Evolutionary conservation across 2,888 invertebrate genomes (phyloP), one percentile per base, ranked within the genome.

Genomic region (Theretra japonica): DNA sequence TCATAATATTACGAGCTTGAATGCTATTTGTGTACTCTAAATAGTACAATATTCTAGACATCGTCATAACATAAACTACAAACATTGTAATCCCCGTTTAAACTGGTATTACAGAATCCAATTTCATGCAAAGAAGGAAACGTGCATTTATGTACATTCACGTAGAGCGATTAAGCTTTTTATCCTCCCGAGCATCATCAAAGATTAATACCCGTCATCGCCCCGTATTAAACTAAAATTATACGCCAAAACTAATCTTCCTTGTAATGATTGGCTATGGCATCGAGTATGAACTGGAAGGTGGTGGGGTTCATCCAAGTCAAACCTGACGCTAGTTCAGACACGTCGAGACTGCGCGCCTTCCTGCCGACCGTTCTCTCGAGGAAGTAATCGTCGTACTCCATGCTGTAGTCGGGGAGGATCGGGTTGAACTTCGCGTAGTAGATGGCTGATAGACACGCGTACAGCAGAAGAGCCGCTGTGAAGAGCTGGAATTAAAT

Each of bases 341-440:
- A 85, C 2, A 87, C 75, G 41, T 93, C 92, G 57, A 94, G 74
- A 75, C 94, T 93, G 80, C 90, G 84, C 33, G 94, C 82, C 76
- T 92, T 90, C 83, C 93, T 93, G 77, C 95, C 95, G 19, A 96
- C 94, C 15, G 96, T 96, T 77, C 97, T 95, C 79, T 96, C 96
- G 72, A 97, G 95, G 86, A 97, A 95, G 84, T 97, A 97, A 85
- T 96, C 96, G 73, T 96, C 96, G 84, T 97, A 97, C 81, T 96
- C 96, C 86, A 95, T 95, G 81, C 96, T 96, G 87, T 97, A 97
- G 88, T 97, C 97, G 72, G 96, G 96, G n/a, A 97, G 95, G 74
- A 97, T 95, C 68, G 97, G 97, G 90, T 97, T 97, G 87, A 97
- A 97, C 90, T 97, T 97, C 70, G 98, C 97, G 90, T 97, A 98